A percentile compares a stretch with the other conserved stretches of the same genome.
Evolutionary conservation across 2,113 vertebrate genomes (phyloP).

Genomic region (Morphnarchus princeps): DNA sequence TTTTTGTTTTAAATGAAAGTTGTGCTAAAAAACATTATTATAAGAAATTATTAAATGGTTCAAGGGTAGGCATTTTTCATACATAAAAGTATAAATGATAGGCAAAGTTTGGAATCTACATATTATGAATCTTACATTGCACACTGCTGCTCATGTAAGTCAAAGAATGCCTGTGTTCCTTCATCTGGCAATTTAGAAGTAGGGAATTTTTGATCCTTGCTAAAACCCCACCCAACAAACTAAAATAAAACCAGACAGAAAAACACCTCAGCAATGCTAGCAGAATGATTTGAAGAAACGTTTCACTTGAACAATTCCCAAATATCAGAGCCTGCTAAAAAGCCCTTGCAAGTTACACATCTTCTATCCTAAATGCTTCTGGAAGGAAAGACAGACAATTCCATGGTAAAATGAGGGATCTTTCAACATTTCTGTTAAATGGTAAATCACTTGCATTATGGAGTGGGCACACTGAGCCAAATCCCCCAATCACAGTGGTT

Average conservation of each 20-base stretch:
- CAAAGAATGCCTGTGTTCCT: background rate
- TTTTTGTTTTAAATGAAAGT: background rate
- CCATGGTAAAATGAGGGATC: background rate
- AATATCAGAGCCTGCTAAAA: background rate
- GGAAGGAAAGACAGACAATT: background rate
- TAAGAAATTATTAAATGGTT: background rate
- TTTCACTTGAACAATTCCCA: background rate
- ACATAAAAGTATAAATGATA: background rate
- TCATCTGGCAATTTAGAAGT: background rate
- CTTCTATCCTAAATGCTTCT: background rate
- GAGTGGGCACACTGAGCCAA: background rate
- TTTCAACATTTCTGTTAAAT: background rate
- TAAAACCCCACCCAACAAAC: background rate
- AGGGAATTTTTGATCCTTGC: background rate
- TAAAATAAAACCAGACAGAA: background rate
- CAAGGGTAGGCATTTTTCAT: background rate
- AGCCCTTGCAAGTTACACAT: background rate
- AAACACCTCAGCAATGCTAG: background rate
- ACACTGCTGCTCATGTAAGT: background rate
- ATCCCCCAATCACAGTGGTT: background rate
- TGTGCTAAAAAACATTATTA: background rate
- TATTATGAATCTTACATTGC: background rate
- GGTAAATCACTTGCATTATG: background rate
- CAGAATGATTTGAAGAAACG: background rate
- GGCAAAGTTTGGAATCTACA: background rate